Conservation (phyloP, 2,888 invertebrate species). For the Drosophila paramelanica region DNA sequence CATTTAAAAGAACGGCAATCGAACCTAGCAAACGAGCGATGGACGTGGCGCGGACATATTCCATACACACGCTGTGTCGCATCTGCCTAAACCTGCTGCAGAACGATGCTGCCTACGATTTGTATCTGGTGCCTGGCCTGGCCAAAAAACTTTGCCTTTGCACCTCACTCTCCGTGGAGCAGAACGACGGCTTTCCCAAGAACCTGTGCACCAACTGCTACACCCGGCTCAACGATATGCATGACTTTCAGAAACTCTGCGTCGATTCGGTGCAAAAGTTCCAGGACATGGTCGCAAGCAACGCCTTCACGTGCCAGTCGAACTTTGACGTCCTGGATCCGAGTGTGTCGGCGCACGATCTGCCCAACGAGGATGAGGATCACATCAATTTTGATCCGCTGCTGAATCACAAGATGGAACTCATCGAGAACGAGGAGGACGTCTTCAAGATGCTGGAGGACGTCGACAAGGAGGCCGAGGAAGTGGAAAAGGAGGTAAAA, state of each 20-base stretch:
- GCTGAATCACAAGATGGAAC: slow-evolving; percentile 79
- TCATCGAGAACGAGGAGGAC: slow-evolving; percentile 82
- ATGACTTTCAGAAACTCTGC: slow-evolving; percentile 81
- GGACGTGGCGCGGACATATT: slow-evolving; percentile 67
- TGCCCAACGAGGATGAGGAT: slow-evolving; percentile 76
- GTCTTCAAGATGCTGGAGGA: slow-evolving; percentile 82
- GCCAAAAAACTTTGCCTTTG: slow-evolving; percentile 81
- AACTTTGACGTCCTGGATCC: slow-evolving; percentile 79
- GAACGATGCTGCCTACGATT: slow-evolving; percentile 75
- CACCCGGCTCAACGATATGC: slow-evolving; percentile 78
- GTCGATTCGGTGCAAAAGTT: slow-evolving; percentile 81
- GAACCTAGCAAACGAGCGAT: slow-evolving; percentile 42
- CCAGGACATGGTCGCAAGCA: slow-evolving; percentile 74
- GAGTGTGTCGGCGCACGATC: slow-evolving; percentile 37
- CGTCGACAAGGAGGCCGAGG: slow-evolving; percentile 79
- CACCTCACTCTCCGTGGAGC: slow-evolving; percentile 81
- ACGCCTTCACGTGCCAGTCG: slow-evolving; percentile 59
- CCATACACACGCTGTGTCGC: slow-evolving; percentile 81
- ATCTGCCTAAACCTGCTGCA: slow-evolving; percentile 80
- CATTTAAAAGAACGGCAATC: not conserved
- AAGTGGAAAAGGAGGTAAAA: slow-evolving; percentile 65
- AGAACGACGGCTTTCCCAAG: slow-evolving; percentile 82
- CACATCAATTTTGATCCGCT: slow-evolving; percentile 78
- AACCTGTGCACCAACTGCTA: slow-evolving; percentile 81
- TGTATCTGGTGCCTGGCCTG: slow-evolving; percentile 80